Percentiles rank a stretch among this genome's conserved stretches.
Conservation (phyloP, 1,140 invertebrate genomes). For the Dreissena rostriformis region DNA sequence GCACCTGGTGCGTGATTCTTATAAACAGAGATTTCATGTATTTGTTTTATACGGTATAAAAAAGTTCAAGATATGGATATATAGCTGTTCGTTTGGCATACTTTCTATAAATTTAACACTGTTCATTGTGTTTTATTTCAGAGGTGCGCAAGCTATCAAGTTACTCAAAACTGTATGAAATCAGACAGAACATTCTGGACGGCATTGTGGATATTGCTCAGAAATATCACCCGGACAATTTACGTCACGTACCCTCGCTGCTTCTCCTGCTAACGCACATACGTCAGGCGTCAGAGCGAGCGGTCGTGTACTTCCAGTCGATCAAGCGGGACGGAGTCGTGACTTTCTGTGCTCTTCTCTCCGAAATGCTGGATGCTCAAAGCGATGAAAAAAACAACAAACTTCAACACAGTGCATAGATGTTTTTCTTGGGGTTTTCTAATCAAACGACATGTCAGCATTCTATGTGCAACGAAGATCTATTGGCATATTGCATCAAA, state of each 20-base stretch:
- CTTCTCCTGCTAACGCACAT: constrained; percentile 76
- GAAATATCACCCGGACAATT: constrained; percentile 74
- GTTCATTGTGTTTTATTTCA: constrained; percentile 59
- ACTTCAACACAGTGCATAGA: too few species aligned
- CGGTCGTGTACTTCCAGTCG: constrained; percentile 73
- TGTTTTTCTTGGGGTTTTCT: too few species aligned
- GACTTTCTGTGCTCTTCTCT: constrained; percentile 75
- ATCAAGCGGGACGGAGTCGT: constrained; percentile 75
- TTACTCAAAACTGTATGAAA: constrained; percentile 70
- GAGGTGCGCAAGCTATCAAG: constrained; percentile 72
- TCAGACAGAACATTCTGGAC: constrained; percentile 73
- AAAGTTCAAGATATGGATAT: too few species aligned
- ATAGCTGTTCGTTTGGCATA: too few species aligned
- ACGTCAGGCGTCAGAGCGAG: constrained; percentile 74
- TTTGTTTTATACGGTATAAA: too few species aligned
- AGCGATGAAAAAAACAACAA: constrained; percentile 49
- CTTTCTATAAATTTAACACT: background rate
- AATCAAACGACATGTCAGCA: too few species aligned
- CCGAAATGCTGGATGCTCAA: constrained; percentile 78
- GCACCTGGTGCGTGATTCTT: too few species aligned
- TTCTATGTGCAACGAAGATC: too few species aligned
- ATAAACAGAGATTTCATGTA: too few species aligned
- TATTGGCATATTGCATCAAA: too few species aligned
- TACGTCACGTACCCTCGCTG: constrained; percentile 71
- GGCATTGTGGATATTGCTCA: constrained; percentile 74